Evolutionary conservation across 2,888 invertebrate genomes (phyloP), one percentile per base, ranked within the genome.

Genomic region (Apomyelois bistriatella): DNA sequence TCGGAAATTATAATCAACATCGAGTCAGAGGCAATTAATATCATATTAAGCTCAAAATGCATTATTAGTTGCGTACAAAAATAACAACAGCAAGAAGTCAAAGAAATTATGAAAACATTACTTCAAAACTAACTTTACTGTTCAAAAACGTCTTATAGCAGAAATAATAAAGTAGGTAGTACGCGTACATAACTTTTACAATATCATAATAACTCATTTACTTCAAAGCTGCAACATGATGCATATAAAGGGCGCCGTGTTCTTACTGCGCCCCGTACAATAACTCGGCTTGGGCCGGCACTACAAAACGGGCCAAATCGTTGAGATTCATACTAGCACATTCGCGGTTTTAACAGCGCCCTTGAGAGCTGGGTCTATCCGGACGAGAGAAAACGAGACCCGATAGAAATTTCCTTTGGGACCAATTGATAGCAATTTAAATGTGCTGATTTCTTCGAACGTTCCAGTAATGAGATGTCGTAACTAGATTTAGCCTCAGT

Each of bases 401-500:
- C 58, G 59, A 59, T 63, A 57, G 46, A 62, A 65, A 68, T 65
- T 66, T 69, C 67, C 60, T 59, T 41, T 61, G 70, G 65, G 65
- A 52, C 48, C 37, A 60, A 79, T 78, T 77, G 72, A 81, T 76
- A 65, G 69, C 76, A 74, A 76, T 77, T 77, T 71, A 73, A 75
- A 75, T 72, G 74, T 69, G 77, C 79, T 76, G 76, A 82, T 81
- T 78, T 76, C 74, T 72, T 67, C 70, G 66, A 74, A 71, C 76
- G 75, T 76, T 72, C 58, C 55, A 7, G 75, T 85, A 83, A 85
- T 81, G 81, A 82, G 76, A 70, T 59, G 65, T 60, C 70, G 73
- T 81, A 82, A 85, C 85, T 84, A 81, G 76, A 74, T 79, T 76
- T 66, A 62, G 68, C 62, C 67, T 65, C 66, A 62, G 68, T 72